phyloP scores from a whole-genome alignment of 2,113 vertebrate genomes.

The Apeltes quadracus region DNA sequence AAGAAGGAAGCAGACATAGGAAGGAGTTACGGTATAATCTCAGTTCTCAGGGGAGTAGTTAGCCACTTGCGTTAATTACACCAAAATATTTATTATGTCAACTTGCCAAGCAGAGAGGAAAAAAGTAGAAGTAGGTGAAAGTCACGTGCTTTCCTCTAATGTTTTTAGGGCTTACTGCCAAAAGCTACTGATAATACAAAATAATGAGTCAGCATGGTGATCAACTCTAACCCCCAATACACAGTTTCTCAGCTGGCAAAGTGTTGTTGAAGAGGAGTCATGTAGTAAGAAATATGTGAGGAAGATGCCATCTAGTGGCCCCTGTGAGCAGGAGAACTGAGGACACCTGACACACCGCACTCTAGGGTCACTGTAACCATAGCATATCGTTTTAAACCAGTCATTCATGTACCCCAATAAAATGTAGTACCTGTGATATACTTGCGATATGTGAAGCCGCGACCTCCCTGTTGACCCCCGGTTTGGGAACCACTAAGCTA shows the following conservation, averaged over 20 bases:
- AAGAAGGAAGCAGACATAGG: constrained; percentile 33
- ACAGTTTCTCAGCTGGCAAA: background rate
- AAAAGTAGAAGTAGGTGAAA: background rate
- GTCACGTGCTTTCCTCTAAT: background rate
- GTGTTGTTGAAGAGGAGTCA: background rate
- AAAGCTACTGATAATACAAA: background rate
- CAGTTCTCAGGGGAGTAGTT: constrained; percentile 17
- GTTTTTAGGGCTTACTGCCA: background rate
- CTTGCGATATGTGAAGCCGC: too few relatives aligned
- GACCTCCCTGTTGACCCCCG: too few relatives aligned
- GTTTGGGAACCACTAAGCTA: too few relatives aligned
- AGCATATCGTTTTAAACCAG: background rate
- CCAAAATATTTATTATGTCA: constrained; percentile 15
- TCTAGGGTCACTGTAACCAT: background rate
- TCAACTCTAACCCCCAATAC: background rate
- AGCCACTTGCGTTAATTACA: constrained; percentile 23
- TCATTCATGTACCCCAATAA: background rate
- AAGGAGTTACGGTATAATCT: constrained; percentile 24
- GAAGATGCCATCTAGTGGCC: constrained; percentile 54
- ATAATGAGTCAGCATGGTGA: background rate
- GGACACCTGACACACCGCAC: background rate
- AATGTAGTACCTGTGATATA: background rate
- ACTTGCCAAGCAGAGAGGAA: constrained; percentile 5
- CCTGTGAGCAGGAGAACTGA: background rate
- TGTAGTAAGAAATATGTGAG: background rate